Evolutionary conservation across 2,797 vertebrate genomes (phyloP), one percentile per base, ranked within the genome.

Genomic region (Etheostoma nigrum): DNA sequence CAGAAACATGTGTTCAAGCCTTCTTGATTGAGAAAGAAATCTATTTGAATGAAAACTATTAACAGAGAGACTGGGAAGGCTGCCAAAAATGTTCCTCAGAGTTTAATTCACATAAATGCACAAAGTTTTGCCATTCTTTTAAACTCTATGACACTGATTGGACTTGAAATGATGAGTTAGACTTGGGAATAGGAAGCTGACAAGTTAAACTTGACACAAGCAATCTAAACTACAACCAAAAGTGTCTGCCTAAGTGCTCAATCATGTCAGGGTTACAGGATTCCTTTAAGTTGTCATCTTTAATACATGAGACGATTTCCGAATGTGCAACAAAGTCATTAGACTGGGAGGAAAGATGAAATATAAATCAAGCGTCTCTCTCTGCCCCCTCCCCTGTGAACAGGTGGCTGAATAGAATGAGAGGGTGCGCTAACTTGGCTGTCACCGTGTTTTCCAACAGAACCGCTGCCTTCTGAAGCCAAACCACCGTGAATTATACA

Each of bases 401-500:
- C 94, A 95, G 94, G 94, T 95, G 94, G 93, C 88, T 89, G 90
- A 91, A 93, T 93, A 93, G 93, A 93, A 93, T 92, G 91, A 93
- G 93, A 92, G 93, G 92, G 91, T 91, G 89, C 87, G 74, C 91
- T 94, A 91, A 94, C 94, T 95, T 94, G 94, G 94, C 94, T 94
- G 94, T 92, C 93, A 93, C 82, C 69, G 76, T 93, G 92, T 94
- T 94, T 94, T 94, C 92, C 91, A 90, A 94, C 93, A 93, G 92
- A 94, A 94, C 93, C 90, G 82, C 93, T 93, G 93, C 91, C 93
- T 93, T 93, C 93, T 94, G 92, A 92, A 93, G 93, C 94, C 94
- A 94, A 94, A 94, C 88, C 90, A 74, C 91, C 77, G 92, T 94
- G 94, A 94, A 94, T 94, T 94, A 94, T 94, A 94, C 94, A 95